A percentile compares a stretch with the other conserved stretches of the same genome.
phyloP scores from a whole-genome alignment of 2,113 vertebrate species.

The Rhinolophus sinicus region DNA sequence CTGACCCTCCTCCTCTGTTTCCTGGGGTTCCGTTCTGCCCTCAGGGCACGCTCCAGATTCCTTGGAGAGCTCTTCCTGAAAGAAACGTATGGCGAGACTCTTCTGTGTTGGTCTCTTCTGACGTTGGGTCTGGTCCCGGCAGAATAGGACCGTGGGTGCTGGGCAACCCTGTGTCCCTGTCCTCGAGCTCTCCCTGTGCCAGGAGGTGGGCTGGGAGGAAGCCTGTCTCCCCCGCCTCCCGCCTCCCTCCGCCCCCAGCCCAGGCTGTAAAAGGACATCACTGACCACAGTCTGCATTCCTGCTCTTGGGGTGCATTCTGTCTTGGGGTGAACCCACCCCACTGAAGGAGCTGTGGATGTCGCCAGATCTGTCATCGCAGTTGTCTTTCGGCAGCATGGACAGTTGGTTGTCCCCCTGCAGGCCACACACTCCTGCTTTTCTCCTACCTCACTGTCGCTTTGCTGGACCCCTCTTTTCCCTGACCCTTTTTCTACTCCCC shows the following conservation, averaged over 20 bases:
- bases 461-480: background rate
- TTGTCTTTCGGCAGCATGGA: fast-evolving
- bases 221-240: no score
- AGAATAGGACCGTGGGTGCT: background rate
- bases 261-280: background rate
- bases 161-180: fast-evolving
- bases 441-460: background rate
- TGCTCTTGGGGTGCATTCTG: fast-evolving
- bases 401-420: fast-evolving
- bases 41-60: background rate
- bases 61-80: background rate
- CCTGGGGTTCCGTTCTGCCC: background rate
- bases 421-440: background rate
- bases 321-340: background rate
- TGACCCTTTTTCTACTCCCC: no score
- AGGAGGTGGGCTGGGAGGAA: fast-evolving
- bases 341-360: background rate
- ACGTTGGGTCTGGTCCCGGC: fast-evolving
- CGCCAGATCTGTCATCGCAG: background rate
- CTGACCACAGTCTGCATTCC: background rate
- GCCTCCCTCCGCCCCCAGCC: background rate
- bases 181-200: background rate
- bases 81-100: background rate
- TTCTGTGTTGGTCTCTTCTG: background rate
- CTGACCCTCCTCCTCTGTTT: background rate